These are phyloP conservation scores for Chironex yamaguchii DNA, from an alignment of 30 jellyfish, hydroid and myxozoan genomes.

Conservation along the genomic window DNA sequence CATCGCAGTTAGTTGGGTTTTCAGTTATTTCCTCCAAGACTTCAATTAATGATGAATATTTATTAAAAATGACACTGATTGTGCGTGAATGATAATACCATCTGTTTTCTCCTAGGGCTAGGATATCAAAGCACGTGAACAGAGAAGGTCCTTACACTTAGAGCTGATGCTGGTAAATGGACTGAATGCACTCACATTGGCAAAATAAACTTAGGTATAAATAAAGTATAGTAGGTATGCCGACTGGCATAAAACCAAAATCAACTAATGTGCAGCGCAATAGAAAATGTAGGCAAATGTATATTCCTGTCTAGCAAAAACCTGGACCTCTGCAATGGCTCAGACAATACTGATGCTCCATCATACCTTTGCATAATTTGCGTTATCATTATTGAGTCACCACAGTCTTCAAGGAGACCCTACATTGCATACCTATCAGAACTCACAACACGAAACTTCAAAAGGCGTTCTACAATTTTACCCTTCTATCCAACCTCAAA, in stretches of 20 bases:
- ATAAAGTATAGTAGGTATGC: slow-evolving; percentile 36
- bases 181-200: slow-evolving; percentile 59
- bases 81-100: slow-evolving; percentile 62
- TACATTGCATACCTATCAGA: slow-evolving; percentile 15
- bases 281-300: slow-evolving; percentile 19
- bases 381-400: slow-evolving; percentile 17
- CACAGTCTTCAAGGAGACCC: neutral
- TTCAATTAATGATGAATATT: neutral
- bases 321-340: slow-evolving; percentile 33
- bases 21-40: slow-evolving; percentile 16
- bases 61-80: neutral
- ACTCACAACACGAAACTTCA: slow-evolving; percentile 5
- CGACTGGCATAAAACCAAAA: slow-evolving; percentile 52
- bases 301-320: slow-evolving; percentile 23
- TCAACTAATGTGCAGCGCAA: slow-evolving; percentile 56
- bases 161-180: slow-evolving; percentile 41
- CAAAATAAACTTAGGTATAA: slow-evolving; percentile 26
- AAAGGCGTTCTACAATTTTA: slow-evolving; percentile 21
- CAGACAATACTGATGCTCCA: slow-evolving; percentile 57
- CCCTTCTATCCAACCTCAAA: neutral
- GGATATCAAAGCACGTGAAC: slow-evolving; percentile 3
- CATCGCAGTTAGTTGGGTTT: slow-evolving; percentile 55
- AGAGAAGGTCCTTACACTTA: neutral
- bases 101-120: slow-evolving; percentile 51
- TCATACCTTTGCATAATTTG: slow-evolving; percentile 45